Base-by-base conservation (phyloP, 2,113 vertebrate species). In the Hydropotes inermis region DNA sequence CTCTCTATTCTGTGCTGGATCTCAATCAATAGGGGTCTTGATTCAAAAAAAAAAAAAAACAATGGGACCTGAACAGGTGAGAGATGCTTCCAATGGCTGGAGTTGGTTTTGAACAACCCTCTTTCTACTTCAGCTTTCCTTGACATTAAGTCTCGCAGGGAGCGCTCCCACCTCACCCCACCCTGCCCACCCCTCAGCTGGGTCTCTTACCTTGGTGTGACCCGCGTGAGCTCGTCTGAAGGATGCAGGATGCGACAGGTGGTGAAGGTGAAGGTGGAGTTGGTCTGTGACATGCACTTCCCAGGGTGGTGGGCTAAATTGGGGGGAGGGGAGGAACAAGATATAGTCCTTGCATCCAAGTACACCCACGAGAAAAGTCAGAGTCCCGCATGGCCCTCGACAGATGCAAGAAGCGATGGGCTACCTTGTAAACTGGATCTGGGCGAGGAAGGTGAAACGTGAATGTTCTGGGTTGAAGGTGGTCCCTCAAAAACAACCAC, bases 211-310 rank as follows among this genome's bases (percentile, higher is more conserved):
- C 99, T 99, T 98, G 99, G 99, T 1, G 99, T 99, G 98, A 99
- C 99, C 94, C 99, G 98, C 10, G 99, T 99, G 98, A 99, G 99
- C 86, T 99, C 99, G 93, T 99, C 99, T 3, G 99, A 99, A 57
- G 99, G 99, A 98, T 99, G 99, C 97, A 99, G 99, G 97, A 99
- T 99, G 98, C 99, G 99, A 98, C 99, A 99, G 98, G 99, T 99
- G 98, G 99, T 99, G 98, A 99, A 99, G 98, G 99, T 99, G 98
- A 99, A 99, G 91, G 99, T 99, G 98, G 99, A 99, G 99, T 99
- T 99, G 93, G 99, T 99, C 98, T 99, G 99, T 97, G 99, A 99
- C 99, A 99, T 99, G 99, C 99, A 99, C 99, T 99, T 99, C 97
- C 99, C 99, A 97, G 99, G 99, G 98, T 99, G 99, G 99, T 99